These are phyloP conservation scores for Pithecia hirsuta DNA, from an alignment of 2,797 vertebrate species.

Conservation along the genomic window DNA sequence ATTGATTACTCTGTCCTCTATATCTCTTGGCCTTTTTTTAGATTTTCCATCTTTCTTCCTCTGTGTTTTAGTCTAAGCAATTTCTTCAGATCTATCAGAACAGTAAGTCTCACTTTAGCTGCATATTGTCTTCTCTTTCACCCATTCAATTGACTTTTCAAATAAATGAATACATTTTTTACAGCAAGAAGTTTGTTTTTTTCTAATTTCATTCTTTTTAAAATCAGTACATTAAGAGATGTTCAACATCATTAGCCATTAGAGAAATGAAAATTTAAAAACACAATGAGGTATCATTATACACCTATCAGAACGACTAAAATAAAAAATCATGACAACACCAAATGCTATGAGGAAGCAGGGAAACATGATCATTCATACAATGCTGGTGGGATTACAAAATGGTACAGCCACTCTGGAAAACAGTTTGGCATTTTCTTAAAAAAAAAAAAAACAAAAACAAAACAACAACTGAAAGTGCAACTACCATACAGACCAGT, in stretches of 20 bases:
- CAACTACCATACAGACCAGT: not conserved
- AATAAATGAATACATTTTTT: not conserved
- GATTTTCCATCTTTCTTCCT: not conserved
- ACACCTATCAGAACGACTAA: not conserved
- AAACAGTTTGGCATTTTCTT: not conserved
- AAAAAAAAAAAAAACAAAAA: not conserved
- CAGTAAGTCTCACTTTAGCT: not conserved
- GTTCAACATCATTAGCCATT: constrained; percentile 16
- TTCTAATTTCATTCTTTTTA: not conserved
- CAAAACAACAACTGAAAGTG: not conserved
- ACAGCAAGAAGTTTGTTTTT: not conserved
- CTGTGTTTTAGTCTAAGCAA: not conserved
- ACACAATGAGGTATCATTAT: not conserved
- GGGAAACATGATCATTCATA: not conserved
- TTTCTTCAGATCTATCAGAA: not conserved
- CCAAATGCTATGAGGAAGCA: not conserved
- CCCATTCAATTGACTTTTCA: not conserved
- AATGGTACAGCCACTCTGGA: not conserved
- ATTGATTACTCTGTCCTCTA: not conserved
- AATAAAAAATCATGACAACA: not conserved
- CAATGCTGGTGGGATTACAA: no score
- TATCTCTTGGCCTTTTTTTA: not conserved
- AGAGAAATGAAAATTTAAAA: constrained; percentile 42
- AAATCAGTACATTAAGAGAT: constrained; percentile 20
- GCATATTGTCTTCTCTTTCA: not conserved